phyloP scores from a whole-genome alignment of 2,113 vertebrate species.

The Brachionichthys hirsutus region DNA sequence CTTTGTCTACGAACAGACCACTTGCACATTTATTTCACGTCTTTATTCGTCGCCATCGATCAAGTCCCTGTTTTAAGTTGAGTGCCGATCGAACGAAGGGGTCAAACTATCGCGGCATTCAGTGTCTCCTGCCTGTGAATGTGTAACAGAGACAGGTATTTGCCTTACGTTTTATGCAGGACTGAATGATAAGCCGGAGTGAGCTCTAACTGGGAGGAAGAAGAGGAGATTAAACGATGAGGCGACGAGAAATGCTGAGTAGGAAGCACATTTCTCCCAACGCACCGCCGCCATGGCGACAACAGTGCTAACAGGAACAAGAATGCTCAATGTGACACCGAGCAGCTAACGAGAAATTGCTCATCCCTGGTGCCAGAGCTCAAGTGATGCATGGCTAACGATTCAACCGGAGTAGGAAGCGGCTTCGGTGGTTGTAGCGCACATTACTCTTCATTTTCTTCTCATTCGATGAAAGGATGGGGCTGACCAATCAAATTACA shows the following conservation, averaged over 20 bases:
- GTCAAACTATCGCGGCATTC: constrained; percentile 23
- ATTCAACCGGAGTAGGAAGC: constrained; percentile 28
- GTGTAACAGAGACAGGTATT: constrained; percentile 60
- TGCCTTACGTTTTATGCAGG: constrained; percentile 71
- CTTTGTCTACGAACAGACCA: constrained; percentile 47
- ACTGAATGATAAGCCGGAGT: constrained; percentile 50
- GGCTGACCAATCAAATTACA: constrained; percentile 48
- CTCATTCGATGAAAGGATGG: constrained; percentile 45
- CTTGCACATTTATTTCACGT: constrained; percentile 23
- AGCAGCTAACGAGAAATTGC: constrained; percentile 45
- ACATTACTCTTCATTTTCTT: constrained; percentile 56
- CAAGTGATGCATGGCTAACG: constrained; percentile 41
- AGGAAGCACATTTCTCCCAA: constrained; percentile 65
- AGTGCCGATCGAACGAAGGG: constrained; percentile 9
- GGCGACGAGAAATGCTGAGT: constrained; percentile 22
- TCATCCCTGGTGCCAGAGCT: constrained; percentile 46
- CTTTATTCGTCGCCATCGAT: constrained; percentile 1
- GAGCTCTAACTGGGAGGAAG: constrained; percentile 2
- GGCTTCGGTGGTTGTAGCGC: constrained; percentile 40
- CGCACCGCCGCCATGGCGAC: constrained; percentile 10
- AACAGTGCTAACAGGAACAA: constrained; percentile 44
- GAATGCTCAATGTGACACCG: constrained; percentile 31
- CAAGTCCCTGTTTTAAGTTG: constrained; percentile 21
- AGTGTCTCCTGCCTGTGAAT: constrained; percentile 53
- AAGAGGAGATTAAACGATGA: constrained; percentile 2